phyloP scores from a whole-genome alignment of 1,140 invertebrate genomes.

The Wiebesia pumilae region DNA sequence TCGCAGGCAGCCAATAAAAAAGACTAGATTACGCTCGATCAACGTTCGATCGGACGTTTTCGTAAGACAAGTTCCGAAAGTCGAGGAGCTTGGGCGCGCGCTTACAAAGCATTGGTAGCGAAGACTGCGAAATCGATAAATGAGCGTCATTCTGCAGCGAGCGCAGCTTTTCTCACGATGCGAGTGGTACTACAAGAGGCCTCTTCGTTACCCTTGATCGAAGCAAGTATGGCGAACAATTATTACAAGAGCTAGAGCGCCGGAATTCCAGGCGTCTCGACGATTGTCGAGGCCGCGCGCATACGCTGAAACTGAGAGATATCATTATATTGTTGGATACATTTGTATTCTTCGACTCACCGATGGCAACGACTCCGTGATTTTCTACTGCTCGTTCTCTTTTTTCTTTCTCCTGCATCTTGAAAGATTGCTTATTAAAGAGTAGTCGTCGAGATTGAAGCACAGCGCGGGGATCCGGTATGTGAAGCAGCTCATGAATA shows the following conservation, averaged over 20 bases:
- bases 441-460: not conserved
- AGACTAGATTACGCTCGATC: no score
- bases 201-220: not conserved
- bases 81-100: no score
- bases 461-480: not conserved
- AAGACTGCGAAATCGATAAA: no score
- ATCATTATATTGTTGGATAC: not conserved
- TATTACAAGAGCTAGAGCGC: not conserved
- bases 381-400: constrained; percentile 3
- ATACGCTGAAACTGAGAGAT: no score
- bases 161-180: not conserved
- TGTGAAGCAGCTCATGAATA: not conserved
- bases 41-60: no score
- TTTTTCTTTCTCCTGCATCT: not conserved
- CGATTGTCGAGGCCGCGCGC: not conserved
- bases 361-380: not conserved
- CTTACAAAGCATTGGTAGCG: no score
- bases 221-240: not conserved
- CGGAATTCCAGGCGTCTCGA: not conserved
- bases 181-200: no score
- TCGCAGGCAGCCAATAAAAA: no score
- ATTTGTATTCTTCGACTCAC: not conserved
- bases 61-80: no score
- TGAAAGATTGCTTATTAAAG: not conserved
- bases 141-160: no score